These are phyloP conservation scores for Silurus lanzhouensis DNA, from an alignment of 2,797 vertebrate genomes.

Conservation along the genomic window DNA sequence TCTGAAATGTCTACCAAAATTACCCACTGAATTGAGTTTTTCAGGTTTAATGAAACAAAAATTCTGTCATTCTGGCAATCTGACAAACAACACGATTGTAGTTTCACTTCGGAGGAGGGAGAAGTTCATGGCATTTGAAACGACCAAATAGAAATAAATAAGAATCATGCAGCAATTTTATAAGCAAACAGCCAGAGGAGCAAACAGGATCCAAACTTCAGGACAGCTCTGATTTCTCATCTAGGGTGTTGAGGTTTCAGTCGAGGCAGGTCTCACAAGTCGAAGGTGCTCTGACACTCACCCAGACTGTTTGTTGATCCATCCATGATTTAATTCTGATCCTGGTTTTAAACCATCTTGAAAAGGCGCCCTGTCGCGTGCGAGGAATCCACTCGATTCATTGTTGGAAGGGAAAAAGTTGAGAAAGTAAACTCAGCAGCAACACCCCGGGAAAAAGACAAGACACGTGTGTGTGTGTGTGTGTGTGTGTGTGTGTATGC, in stretches of 20 bases:
- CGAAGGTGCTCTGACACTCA: slow-evolving; percentile 62
- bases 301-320: slow-evolving; percentile 77
- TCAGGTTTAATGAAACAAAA: background rate
- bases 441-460: background rate
- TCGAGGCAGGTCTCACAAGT: background rate
- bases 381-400: slow-evolving; percentile 44
- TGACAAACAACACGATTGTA: background rate
- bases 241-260: background rate
- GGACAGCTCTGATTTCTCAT: background rate
- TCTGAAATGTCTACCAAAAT: background rate
- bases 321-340: slow-evolving; percentile 65
- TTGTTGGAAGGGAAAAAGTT: background rate
- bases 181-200: background rate
- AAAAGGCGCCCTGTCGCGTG: slow-evolving; percentile 15
- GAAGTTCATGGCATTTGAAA: background rate
- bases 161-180: background rate
- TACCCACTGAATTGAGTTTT: background rate
- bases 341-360: slow-evolving; percentile 25
- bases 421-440: background rate
- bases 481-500: background rate
- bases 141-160: background rate
- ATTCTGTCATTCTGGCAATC: background rate
- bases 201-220: background rate
- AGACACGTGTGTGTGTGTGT: slow-evolving; percentile 19
- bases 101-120: background rate